Evolutionary conservation across 1,140 invertebrate genomes (phyloP).

Genomic region (Gerris buenoi): DNA sequence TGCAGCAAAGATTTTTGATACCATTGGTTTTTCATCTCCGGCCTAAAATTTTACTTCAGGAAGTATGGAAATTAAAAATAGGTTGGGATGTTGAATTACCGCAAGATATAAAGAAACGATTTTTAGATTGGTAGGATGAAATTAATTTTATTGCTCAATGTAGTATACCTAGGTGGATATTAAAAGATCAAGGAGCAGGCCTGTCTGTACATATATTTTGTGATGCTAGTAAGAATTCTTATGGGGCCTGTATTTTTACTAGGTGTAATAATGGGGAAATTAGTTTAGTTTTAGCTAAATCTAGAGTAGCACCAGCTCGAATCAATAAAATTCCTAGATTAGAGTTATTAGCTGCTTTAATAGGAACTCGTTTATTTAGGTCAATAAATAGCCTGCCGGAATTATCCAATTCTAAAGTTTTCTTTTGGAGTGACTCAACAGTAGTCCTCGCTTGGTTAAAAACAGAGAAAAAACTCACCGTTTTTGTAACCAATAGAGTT

Average conservation of each 20-base stretch:
- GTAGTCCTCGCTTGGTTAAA: background rate
- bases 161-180: background rate
- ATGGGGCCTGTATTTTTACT: background rate
- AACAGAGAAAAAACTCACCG: background rate
- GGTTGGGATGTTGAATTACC: background rate
- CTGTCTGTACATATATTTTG: background rate
- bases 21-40: background rate
- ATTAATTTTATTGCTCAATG: background rate
- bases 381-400: background rate
- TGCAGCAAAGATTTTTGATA: background rate
- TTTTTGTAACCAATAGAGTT: background rate
- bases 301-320: background rate
- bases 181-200: background rate
- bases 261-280: background rate
- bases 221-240: background rate
- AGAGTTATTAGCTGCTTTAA: background rate
- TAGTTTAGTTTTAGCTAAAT: background rate
- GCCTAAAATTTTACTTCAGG: background rate
- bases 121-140: background rate
- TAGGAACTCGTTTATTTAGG: background rate
- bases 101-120: background rate
- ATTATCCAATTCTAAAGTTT: too few relatives aligned
- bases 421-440: background rate
- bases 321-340: background rate
- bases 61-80: background rate